Conservation (phyloP, 2,888 invertebrate species). For the Drosophila tripunctata region DNA sequence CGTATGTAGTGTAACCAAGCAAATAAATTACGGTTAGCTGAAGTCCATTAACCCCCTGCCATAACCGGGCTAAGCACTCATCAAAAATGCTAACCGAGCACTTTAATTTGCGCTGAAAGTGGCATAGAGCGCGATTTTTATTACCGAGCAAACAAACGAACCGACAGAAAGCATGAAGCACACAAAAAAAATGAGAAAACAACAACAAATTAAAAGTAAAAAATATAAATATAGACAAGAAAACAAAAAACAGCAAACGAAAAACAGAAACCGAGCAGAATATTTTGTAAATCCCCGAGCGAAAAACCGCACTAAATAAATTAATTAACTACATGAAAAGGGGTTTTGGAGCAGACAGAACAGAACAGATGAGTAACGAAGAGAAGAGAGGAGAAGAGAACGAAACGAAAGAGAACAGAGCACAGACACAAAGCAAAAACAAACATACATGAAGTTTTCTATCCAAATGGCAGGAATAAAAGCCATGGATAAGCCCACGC, state of each 20-base stretch:
- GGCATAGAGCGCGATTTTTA: constrained; percentile 34
- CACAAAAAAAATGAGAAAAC: constrained; percentile 9
- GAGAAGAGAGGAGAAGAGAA: too few relatives aligned
- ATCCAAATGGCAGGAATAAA: constrained; percentile 20
- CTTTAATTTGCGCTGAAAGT: constrained; percentile 43
- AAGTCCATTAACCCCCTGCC: constrained; percentile 23
- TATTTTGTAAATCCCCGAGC: constrained; percentile 72
- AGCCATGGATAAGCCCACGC: constrained; percentile 40
- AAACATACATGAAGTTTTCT: constrained; percentile 48
- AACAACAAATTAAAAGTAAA: constrained; percentile 28
- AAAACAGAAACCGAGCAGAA: constrained; percentile 38
- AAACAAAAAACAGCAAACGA: constrained; percentile 29
- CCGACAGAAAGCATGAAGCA: constrained; percentile 4
- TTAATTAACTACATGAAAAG: constrained; percentile 80
- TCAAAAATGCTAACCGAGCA: constrained; percentile 32
- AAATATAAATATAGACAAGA: constrained; percentile 24
- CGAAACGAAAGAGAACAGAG: too few relatives aligned
- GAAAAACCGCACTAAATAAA: constrained; percentile 80
- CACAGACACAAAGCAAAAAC: constrained; percentile 35
- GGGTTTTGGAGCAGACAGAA: constrained; percentile 40
- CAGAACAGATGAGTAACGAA: background rate
- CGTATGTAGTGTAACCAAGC: constrained; percentile 7
- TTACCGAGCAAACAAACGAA: constrained; percentile 30
- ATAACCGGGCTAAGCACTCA: constrained; percentile 11
- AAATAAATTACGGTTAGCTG: constrained; percentile 29